Percentiles rank a stretch among this genome's conserved stretches.
Evolutionary conservation across 2,888 invertebrate species (phyloP).

Genomic region (Nymphalis urticae): DNA sequence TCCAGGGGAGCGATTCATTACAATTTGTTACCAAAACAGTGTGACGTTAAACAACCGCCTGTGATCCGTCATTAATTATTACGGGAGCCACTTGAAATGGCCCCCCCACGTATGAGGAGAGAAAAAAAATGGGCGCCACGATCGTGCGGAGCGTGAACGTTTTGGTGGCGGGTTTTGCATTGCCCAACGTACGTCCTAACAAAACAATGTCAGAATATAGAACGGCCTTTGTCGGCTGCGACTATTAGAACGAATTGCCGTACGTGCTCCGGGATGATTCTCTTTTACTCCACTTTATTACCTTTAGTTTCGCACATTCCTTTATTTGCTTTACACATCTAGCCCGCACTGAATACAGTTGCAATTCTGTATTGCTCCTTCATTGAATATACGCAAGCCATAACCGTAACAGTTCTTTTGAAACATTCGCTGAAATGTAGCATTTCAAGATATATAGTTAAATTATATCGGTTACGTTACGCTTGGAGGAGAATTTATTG

Average conservation of each 20-base stretch:
- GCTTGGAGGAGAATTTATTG: background rate
- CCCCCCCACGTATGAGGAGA: constrained; percentile 66
- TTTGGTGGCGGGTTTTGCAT: constrained; percentile 62
- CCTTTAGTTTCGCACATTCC: constrained; percentile 64
- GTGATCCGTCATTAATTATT: constrained; percentile 74
- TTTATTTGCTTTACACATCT: constrained; percentile 66
- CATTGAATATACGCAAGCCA: constrained; percentile 35
- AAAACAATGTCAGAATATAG: constrained; percentile 67
- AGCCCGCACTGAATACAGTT: constrained; percentile 49
- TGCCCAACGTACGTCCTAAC: constrained; percentile 62
- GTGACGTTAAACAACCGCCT: constrained; percentile 69
- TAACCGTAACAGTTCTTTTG: constrained; percentile 23
- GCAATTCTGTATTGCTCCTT: constrained; percentile 57
- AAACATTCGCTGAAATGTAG: background rate
- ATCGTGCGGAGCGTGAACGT: constrained; percentile 34
- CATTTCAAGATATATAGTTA: constrained; percentile 6
- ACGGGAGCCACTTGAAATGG: constrained; percentile 66
- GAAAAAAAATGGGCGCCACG: constrained; percentile 60
- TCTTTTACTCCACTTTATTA: constrained; percentile 62
- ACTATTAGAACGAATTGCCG: constrained; percentile 75
- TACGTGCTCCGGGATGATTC: constrained; percentile 67
- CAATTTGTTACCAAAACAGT: constrained; percentile 77
- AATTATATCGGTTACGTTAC: constrained; percentile 4
- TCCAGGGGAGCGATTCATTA: constrained; percentile 69
- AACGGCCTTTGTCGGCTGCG: constrained; percentile 62